These are phyloP conservation scores for Hyperoplus immaculatus DNA, from an alignment of 2,797 vertebrate genomes.

Conservation along the genomic window DNA sequence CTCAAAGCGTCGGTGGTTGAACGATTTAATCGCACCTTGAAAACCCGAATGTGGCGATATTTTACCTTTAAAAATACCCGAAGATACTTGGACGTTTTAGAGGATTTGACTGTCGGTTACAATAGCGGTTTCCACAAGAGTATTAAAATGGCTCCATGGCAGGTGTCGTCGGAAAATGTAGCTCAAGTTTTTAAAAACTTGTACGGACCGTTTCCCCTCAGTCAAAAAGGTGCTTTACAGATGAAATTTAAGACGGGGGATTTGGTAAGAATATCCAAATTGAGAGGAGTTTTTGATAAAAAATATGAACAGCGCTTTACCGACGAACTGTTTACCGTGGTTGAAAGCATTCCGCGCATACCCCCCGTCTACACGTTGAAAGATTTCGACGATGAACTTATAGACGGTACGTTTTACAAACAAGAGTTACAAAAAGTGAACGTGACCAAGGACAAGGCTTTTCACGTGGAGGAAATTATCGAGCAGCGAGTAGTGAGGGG, in stretches of 20 bases:
- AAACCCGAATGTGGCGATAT: neutral
- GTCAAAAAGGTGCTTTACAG: neutral
- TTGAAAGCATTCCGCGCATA: neutral
- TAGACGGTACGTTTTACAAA: no score
- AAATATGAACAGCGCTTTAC: neutral
- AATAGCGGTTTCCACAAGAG: neutral
- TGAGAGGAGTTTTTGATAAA: conserved; percentile 12
- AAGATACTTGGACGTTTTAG: neutral
- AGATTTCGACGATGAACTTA: no score
- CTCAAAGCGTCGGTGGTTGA: neutral
- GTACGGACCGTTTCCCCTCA: neutral
- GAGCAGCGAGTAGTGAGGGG: neutral
- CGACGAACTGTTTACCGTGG: neutral
- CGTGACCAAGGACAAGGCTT: neutral
- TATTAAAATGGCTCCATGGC: neutral
- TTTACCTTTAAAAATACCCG: neutral
- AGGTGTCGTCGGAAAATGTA: neutral
- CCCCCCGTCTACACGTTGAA: neutral
- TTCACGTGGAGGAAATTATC: neutral
- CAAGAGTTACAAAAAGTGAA: neutral
- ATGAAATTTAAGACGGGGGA: neutral
- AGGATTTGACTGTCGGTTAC: neutral
- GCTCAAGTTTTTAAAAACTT: neutral
- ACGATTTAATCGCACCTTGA: neutral
- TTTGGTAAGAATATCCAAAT: neutral